These are phyloP conservation scores for Drosophila orosa DNA, from an alignment of 1,140 invertebrate species.

Conservation along the genomic window DNA sequence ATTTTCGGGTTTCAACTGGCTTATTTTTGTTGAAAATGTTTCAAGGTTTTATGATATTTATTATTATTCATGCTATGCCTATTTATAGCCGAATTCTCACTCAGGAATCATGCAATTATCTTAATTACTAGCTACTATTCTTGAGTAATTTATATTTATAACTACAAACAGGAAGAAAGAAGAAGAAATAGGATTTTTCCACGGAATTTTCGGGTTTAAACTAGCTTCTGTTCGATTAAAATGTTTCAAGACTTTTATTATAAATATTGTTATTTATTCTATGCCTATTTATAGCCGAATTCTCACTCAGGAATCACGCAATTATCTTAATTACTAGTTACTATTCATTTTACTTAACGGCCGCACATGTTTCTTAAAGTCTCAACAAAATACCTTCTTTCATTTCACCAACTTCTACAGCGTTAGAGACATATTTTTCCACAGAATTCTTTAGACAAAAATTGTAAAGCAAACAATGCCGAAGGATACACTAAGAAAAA, in stretches of 20 bases:
- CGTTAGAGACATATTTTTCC: not conserved
- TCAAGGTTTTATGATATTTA: no score
- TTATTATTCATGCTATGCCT: not conserved
- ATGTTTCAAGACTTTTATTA: no score
- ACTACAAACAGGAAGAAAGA: no score
- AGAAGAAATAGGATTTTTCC: no score
- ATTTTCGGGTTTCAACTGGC: not conserved
- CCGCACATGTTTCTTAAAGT: not conserved
- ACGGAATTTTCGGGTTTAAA: no score
- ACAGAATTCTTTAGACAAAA: not conserved
- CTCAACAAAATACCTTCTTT: not conserved
- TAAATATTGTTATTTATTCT: not conserved
- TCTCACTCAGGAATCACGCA: not conserved
- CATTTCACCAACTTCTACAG: not conserved
- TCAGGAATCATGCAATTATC: not conserved
- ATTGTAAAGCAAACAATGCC: constrained; percentile 9
- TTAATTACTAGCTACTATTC: not conserved
- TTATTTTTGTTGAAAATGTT: no score
- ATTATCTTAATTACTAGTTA: not conserved
- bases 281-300: not conserved
- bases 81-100: not conserved
- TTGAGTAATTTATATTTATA: no score
- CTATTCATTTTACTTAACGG: no score
- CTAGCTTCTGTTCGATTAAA: no score
- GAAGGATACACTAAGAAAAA: not conserved